Percentiles rank a stretch among this genome's conserved stretches.
phyloP scores from a whole-genome alignment of 1,140 invertebrate species.

The Diachasma alloeum region DNA sequence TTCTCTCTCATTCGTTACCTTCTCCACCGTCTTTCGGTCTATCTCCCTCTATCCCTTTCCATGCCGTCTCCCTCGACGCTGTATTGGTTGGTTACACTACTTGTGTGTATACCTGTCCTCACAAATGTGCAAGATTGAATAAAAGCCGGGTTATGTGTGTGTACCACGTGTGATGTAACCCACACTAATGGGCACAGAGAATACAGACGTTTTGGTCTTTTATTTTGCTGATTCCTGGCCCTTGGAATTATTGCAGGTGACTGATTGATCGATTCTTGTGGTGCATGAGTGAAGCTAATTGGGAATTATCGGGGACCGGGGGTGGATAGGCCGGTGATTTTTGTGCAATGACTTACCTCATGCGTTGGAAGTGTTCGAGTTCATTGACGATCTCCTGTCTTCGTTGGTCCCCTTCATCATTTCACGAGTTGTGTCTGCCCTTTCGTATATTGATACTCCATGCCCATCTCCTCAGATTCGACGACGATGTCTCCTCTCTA shows the following conservation, averaged over 20 bases:
- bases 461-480: conserved; percentile 58
- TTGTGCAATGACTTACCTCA: conserved; percentile 36
- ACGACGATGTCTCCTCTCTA: conserved; percentile 58
- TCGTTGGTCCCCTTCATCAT: conserved; percentile 1
- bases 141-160: neutral
- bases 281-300: neutral
- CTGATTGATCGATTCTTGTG: neutral
- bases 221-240: neutral
- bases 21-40: neutral
- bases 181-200: neutral
- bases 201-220: neutral
- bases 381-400: conserved; percentile 14
- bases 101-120: neutral
- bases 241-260: neutral
- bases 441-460: conserved; percentile 65
- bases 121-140: conserved; percentile 18
- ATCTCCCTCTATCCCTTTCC: neutral
- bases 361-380: conserved; percentile 28
- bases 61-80: neutral
- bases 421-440: conserved; percentile 51
- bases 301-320: neutral
- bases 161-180: conserved; percentile 13
- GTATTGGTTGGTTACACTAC: neutral
- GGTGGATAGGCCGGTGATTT: neutral
- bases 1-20: neutral